Conservation (phyloP, 2,888 invertebrate species). For the Parnassius orleans region DNA sequence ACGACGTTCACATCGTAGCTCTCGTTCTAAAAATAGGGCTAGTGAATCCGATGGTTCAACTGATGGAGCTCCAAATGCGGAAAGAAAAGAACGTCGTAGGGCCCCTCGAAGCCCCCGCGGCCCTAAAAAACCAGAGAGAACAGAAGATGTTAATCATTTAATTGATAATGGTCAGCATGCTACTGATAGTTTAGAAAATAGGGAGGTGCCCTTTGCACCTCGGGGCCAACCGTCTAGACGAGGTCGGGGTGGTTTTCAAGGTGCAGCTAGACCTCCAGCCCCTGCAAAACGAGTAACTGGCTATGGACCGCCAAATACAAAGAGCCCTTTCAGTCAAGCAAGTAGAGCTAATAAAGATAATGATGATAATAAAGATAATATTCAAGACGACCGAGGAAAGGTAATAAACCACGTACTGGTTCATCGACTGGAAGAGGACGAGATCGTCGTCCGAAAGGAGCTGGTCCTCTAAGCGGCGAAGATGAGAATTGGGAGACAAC, state of each 20-base stretch:
- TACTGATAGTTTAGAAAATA: slow-evolving; percentile 65
- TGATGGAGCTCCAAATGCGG: slow-evolving; percentile 83
- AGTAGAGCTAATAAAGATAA: slow-evolving; percentile 64
- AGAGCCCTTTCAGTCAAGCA: slow-evolving; percentile 86
- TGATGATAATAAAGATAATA: slow-evolving; percentile 59
- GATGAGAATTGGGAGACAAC: slow-evolving; percentile 91
- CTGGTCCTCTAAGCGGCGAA: slow-evolving; percentile 66
- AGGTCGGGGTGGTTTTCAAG: slow-evolving; percentile 85
- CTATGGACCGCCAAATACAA: slow-evolving; percentile 90
- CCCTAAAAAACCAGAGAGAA: slow-evolving; percentile 82
- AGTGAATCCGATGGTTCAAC: slow-evolving; percentile 89
- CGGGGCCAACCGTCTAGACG: slow-evolving; percentile 94
- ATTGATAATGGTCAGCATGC: slow-evolving; percentile 44
- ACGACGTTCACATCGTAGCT: slow-evolving; percentile 73
- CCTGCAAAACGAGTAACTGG: slow-evolving; percentile 84
- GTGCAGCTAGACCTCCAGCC: slow-evolving; percentile 68
- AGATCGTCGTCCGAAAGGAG: slow-evolving; percentile 63
- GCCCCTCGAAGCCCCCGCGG: slow-evolving; percentile 78
- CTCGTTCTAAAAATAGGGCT: slow-evolving; percentile 70
- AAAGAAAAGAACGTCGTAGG: slow-evolving; percentile 78
- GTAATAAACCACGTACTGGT: slow-evolving; percentile 81
- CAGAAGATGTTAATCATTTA: slow-evolving; percentile 67
- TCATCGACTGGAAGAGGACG: slow-evolving; percentile 82
- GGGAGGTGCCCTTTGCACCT: slow-evolving; percentile 88
- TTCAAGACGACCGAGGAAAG: slow-evolving; percentile 82